Evolutionary conservation across 2,888 invertebrate genomes (phyloP), one percentile per base, ranked within the genome.

Genomic region (Megamerina dolium): DNA sequence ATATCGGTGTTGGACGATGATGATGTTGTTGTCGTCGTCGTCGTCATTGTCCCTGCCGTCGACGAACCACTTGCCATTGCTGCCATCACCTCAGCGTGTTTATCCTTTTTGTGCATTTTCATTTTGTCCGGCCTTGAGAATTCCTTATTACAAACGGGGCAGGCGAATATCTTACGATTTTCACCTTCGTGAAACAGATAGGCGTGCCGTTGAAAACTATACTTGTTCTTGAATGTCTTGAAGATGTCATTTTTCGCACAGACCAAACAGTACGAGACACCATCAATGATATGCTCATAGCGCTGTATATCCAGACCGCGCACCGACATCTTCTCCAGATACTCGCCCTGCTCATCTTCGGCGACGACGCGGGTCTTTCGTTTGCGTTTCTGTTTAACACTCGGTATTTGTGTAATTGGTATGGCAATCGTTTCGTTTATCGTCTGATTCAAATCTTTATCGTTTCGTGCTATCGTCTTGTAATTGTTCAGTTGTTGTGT

Each of bases 61-160:
- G 34, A 20, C 17, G 40, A 13, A 10, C 17, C 16, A 31, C 31
- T 41, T 16, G 45, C 3, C 20, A 55, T 60, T 5, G 34, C 17
- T 3, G 19, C 34, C 29, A 58, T 55, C 47, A 61, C 58, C 4
- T 60, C 53, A 27, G 61, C 53, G 40, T 68, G 68, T 40, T 68
- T 68, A 37, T 68, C 68, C 52, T 68, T 68, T 48, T 68, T 68
- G 54, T 68, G 68, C 68, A 68, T 66, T 51, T 68, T 68, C 68
- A 68, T 68, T 51, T 68, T 68, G 41, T 68, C 68, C 1, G 68
- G 68, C 0, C 68, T 59, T 31, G 68, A 68, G 51, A 68, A 68
- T 49, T 68, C 68, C 47, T 68, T 68, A 51, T 66, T 66, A 52
- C 68, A 68, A 21, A 68, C 60, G 40, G 68, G 69, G 43, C 68